Base-by-base conservation (phyloP, 2,797 vertebrate species). In the Notamacropus eugenii region DNA sequence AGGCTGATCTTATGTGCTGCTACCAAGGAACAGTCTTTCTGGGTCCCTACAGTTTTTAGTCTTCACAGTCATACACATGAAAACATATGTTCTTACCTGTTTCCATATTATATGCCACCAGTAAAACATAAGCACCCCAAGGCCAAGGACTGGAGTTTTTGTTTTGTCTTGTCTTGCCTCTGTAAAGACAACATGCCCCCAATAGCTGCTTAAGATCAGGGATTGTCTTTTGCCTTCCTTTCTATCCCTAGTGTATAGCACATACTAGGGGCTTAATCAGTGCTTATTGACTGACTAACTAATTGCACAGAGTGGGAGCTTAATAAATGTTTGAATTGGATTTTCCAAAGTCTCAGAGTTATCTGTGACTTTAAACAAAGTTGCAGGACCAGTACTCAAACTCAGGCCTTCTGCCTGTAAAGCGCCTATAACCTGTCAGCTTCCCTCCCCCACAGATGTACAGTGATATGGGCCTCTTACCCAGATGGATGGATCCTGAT, bases 401-500 rank as follows among this genome's bases (percentile, higher is more conserved):
- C 74, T 90, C 92, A 57, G 50, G 24, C 93, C 90, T 54, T 16
- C 62, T 82, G 93, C 82, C 93, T 46, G 12, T 34, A 34, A 62
- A 28, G 59, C 31, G 0, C n/a, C 67, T 87, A 24, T 87, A 5
- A 52, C 40, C n/a, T 40, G 27, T 46, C 12, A 57, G 91, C 55
- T 92, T 90, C 90, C 82, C 57, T 57, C 28, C 4, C 40, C 50
- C 95, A 92, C 57, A 95, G 24, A 24, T 67, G 55, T 19, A 58
- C 67, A n/a, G 0, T 57, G 92, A 52, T 31, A 91, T 13, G 58
- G 97, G 96, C 57, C 91, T 94, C 52, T n/a, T 57, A 92, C 95
- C 95, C 90, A 93, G 93, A 91, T 90, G 57, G 90, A 58, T 82
- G 95, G 90, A 91, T 97, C 27, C 94, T 95, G 87, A 94, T 96